Evolutionary conservation across 2,888 invertebrate genomes (phyloP), one percentile per base, ranked within the genome.

Genomic region (Linyphia triangularis): DNA sequence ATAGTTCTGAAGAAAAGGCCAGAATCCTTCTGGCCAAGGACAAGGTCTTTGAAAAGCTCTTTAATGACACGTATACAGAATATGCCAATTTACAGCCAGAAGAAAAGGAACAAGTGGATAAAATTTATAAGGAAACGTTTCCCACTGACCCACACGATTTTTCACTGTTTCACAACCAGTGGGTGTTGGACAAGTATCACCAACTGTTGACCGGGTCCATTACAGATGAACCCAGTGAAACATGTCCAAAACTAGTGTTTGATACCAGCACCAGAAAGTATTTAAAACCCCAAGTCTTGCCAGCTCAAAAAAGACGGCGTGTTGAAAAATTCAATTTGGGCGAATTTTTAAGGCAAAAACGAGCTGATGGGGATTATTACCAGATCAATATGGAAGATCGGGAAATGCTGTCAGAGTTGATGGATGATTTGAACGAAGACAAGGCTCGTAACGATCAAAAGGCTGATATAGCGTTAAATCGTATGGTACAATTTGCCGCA

Each of bases 291-390:
- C 24, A 24, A 40, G 26, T 67, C n/a, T 30, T 67, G 30, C 37
- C 67, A 7, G 22, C 67, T 33, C 67, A 26, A 6, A 30, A 59
- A 3, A 33, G 24, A 37, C n/a, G 61, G 13, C 3, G 10, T 6
- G 1, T 2, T 30, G 61, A 28, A 77, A 43, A 77, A 37, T 77
- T 77, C 24, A 37, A 77, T 16, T 2, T 37, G n/a, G 22, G 7
- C 3, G 61, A 77, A 22, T 77, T 77, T 61, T 19, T 77, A 22
- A 30, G 13, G 22, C 10, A 19, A 13, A 77, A 61, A 61, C 59
- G 43, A 6, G 3, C 5, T 16, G 33, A 37, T 22, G 61, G 33
- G 0, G 59, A 37, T 22, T 33, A 16, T 61, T 22, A 33, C 5
- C 28, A 22, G 9, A 19, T 77, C 6, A 30, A 19, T 1, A 10